Evolutionary conservation across 2,797 vertebrate species (phyloP).

Genomic region (Chaunax sp.): DNA sequence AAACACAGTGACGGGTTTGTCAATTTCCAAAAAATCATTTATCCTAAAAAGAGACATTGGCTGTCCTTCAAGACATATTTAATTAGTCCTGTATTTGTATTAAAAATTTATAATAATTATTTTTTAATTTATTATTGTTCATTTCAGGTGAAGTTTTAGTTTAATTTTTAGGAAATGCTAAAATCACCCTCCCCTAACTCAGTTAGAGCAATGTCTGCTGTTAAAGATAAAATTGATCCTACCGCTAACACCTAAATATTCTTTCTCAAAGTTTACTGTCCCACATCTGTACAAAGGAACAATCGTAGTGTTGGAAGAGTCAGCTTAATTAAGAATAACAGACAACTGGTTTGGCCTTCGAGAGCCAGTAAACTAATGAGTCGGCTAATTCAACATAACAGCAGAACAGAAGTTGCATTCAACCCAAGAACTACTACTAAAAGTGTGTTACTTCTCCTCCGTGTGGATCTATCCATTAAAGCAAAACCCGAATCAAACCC

Average conservation of each 20-base stretch:
- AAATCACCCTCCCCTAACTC: not conserved
- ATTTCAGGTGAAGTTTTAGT: not conserved
- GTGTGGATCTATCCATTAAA: not conserved
- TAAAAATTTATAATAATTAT: not conserved
- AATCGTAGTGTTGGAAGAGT: slow-evolving; percentile 25
- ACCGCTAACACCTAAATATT: too few relatives aligned
- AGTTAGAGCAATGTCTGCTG: not conserved
- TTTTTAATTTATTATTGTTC: not conserved
- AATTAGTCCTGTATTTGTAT: slow-evolving; percentile 23
- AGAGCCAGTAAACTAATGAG: slow-evolving; percentile 38
- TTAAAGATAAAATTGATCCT: slow-evolving; percentile 12
- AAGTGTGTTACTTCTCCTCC: not conserved
- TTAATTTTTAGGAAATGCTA: too few relatives aligned
- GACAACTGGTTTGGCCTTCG: too few relatives aligned
- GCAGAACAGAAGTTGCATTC: slow-evolving; percentile 10
- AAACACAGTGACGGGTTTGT: slow-evolving; percentile 24
- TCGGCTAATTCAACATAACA: slow-evolving; percentile 17
- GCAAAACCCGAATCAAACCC: not conserved
- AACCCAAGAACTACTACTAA: not conserved
- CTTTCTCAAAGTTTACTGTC: not conserved
- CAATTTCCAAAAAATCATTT: slow-evolving; percentile 19
- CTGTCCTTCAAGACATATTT: slow-evolving; percentile 26
- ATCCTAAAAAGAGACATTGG: slow-evolving; percentile 10
- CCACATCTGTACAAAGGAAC: slow-evolving; percentile 21
- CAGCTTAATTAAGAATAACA: slow-evolving; percentile 36